Conservation (phyloP, 2,888 invertebrate genomes). For the Diarsia brunnea region DNA sequence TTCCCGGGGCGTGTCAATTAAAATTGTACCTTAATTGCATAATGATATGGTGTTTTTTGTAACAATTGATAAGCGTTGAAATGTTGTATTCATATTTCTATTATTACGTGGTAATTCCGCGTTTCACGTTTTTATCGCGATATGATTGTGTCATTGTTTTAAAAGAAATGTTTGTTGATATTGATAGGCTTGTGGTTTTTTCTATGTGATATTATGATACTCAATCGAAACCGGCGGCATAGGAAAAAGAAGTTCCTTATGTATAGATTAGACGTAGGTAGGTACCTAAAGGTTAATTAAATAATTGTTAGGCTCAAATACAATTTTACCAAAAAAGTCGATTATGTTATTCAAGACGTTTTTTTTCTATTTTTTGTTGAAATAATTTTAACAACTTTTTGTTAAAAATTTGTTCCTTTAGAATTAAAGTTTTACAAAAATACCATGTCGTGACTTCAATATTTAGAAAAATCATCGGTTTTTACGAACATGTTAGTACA, state of each 20-base stretch:
- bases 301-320: background rate
- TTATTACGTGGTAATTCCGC: conserved; percentile 58
- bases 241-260: background rate
- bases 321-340: conserved; percentile 2
- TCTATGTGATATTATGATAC: conserved; percentile 14
- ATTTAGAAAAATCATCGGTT: conserved; percentile 38
- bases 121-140: conserved; percentile 63
- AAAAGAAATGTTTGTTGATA: conserved; percentile 45
- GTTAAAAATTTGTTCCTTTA: conserved; percentile 31
- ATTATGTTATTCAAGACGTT: background rate
- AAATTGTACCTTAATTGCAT: conserved; percentile 60
- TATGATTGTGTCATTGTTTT: conserved; percentile 53
- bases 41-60: conserved; percentile 45
- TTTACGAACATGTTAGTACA: conserved; percentile 32
- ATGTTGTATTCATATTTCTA: conserved; percentile 57
- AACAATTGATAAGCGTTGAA: conserved; percentile 25
- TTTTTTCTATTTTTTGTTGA: background rate
- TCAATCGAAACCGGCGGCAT: background rate
- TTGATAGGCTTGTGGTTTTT: conserved; percentile 26
- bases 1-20: conserved; percentile 64
- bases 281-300: background rate
- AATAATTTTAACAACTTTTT: conserved; percentile 22
- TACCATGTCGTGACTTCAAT: conserved; percentile 56
- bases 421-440: conserved; percentile 34
- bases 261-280: background rate